Evolutionary conservation across 2,797 vertebrate species (phyloP).

Genomic region (Mus spretus): DNA sequence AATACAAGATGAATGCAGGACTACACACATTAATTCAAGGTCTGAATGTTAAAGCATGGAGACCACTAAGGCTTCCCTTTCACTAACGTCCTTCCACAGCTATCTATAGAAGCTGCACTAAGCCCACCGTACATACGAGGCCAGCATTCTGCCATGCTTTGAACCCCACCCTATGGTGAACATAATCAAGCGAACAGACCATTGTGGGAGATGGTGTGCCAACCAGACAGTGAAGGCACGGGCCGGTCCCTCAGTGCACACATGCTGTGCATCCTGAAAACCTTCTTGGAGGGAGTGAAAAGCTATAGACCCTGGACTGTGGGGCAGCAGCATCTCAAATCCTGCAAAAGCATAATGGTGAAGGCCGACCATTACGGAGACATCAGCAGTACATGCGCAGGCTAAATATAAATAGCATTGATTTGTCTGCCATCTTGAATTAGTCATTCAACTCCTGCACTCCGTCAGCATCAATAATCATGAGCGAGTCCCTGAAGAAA

Average conservation of each 20-base stretch:
- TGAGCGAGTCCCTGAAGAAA: accelerated
- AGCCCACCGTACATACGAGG: not conserved
- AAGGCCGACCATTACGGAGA: not conserved
- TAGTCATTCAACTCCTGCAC: not conserved
- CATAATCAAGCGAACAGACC: accelerated
- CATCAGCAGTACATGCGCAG: not conserved
- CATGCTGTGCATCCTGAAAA: not conserved
- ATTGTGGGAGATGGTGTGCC: not conserved
- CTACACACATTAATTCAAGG: accelerated
- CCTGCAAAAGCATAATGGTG: not conserved
- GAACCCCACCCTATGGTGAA: not conserved
- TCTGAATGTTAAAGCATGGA: not conserved
- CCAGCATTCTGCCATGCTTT: not conserved
- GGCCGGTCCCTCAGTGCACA: accelerated
- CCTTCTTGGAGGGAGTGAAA: not conserved
- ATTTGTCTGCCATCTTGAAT: constrained; percentile 56
- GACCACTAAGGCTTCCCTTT: not conserved
- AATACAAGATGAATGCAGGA: not conserved
- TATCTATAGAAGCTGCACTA: accelerated
- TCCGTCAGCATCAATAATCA: constrained; percentile 45
- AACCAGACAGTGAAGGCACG: accelerated
- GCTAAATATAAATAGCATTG: constrained; percentile 57
- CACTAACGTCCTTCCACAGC: not conserved
- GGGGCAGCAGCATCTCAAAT: not conserved
- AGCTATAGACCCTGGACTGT: not conserved